Base-by-base conservation (phyloP, 2,113 vertebrate genomes). In the Glaucomys volans region DNA sequence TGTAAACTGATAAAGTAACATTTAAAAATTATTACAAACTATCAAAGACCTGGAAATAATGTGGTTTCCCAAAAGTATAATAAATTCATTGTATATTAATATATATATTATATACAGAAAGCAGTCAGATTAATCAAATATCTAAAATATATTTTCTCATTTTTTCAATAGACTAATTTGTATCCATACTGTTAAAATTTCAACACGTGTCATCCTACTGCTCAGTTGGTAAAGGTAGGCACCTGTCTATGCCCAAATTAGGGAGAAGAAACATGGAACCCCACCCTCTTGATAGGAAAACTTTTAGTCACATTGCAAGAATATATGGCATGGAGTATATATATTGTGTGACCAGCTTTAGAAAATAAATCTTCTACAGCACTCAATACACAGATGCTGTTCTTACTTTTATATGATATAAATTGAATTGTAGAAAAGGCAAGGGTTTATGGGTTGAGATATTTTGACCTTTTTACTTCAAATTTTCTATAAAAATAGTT, bases 41-140 rank as follows among this genome's bases (percentile, higher is more conserved):
- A 50, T 54, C 54, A 76, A 69, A 85, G n/a, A 69, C 22, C 24
- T 85, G 66, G n/a, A 79, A 94, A 57, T 77, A 93, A 93, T 88
- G 30, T 84, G 22, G n/a, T 75, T 22, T 54, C 20, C 4, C 32
- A 44, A 89, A 96, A 91, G 16, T 11, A 54, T 28, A 32, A 67
- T 75, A 54, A 44, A 20, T 76, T n/a, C 8, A 88, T 87, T 81
- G 17, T 32, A 50, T 80, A 20, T 44, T 59, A 75, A 47, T 69
- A 9, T 52, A 74, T 20, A 62, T 30, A 44, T 44, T 87, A 26
- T n/a, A 84, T 69, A 30, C 26, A 26, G 12, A 42, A 9, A 80
- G 44, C 57, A 20, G 0, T n/a, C 32, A 9, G 17, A 88, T 18
- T 95, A 90, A 93, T 37, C 18, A 87, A 76, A 62, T 77, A 42